Evolutionary conservation across 2,113 vertebrate species (phyloP).

Genomic region (Tetrax tetrax): DNA sequence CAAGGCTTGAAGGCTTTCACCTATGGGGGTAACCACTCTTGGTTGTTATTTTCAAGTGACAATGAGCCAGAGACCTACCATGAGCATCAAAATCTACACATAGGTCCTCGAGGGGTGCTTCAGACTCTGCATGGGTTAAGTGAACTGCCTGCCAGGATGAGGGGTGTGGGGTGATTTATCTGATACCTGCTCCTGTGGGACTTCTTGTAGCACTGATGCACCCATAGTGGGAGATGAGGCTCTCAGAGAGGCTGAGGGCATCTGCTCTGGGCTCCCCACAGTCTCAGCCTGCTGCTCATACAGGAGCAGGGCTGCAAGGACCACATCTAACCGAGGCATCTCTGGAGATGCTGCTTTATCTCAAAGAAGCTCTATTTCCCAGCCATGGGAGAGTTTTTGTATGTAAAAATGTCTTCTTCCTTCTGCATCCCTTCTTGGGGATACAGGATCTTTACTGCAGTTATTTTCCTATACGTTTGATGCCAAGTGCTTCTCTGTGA

Average conservation of each 20-base stretch:
- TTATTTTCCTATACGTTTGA: background rate
- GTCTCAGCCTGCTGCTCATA: background rate
- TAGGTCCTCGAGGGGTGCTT: background rate
- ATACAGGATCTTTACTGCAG: background rate
- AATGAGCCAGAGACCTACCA: background rate
- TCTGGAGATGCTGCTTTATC: background rate
- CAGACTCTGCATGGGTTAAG: background rate
- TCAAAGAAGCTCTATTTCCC: background rate
- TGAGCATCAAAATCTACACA: background rate
- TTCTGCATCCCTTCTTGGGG: background rate
- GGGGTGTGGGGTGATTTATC: background rate
- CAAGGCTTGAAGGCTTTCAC: background rate
- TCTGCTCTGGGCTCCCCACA: background rate
- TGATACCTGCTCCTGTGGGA: background rate
- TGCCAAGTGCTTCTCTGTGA: background rate
- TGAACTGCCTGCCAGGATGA: background rate
- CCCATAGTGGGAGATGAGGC: background rate
- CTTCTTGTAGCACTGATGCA: background rate
- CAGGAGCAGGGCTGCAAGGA: background rate
- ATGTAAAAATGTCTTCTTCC: background rate
- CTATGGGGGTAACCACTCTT: background rate
- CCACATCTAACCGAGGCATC: background rate
- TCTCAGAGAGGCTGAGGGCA: background rate
- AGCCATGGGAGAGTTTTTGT: background rate
- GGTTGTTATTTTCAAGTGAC: background rate